A percentile compares a stretch with the other conserved stretches of the same genome.
phyloP scores from a whole-genome alignment of 2,113 vertebrate species.

The Salminus brasiliensis region DNA sequence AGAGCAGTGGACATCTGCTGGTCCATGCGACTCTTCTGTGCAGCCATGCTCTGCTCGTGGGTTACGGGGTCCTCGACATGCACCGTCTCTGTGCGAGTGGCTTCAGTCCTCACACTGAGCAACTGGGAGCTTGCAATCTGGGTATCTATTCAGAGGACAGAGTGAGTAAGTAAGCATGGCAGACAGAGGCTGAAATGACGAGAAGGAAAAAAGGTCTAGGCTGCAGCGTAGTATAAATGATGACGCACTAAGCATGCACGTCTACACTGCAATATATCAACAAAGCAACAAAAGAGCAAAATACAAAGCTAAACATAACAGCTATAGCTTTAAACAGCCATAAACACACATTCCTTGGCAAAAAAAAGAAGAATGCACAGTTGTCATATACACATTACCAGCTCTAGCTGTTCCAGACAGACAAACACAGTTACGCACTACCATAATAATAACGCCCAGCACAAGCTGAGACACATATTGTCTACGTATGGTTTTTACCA shows the following conservation, averaged over 20 bases:
- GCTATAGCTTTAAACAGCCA: no score
- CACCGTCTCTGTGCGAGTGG: slow-evolving; percentile 57
- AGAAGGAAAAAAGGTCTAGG: no score
- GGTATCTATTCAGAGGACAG: slow-evolving; percentile 11
- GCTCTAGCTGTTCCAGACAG: neutral
- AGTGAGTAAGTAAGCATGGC: neutral
- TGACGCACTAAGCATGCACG: no score
- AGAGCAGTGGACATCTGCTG: slow-evolving; percentile 85
- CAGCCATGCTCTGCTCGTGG: slow-evolving; percentile 59
- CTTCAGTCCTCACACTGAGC: slow-evolving; percentile 40
- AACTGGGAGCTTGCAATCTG: slow-evolving; percentile 50
- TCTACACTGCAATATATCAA: no score
- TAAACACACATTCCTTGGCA: neutral
- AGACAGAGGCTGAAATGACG: neutral
- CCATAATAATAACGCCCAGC: neutral
- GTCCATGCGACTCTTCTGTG: slow-evolving; percentile 82
- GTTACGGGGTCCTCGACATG: slow-evolving; percentile 34
- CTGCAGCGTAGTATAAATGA: neutral
- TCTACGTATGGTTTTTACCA: neutral
- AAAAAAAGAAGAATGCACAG: neutral
- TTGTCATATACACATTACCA: neutral
- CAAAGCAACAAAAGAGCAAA: no score
- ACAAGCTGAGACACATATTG: slow-evolving; percentile 5
- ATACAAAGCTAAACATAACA: no score
- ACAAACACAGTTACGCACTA: neutral